A percentile compares a stretch with the other conserved stretches of the same genome.
These are phyloP conservation scores for Epirrhoe alternata DNA, from an alignment of 2,888 invertebrate species.

Conservation along the genomic window DNA sequence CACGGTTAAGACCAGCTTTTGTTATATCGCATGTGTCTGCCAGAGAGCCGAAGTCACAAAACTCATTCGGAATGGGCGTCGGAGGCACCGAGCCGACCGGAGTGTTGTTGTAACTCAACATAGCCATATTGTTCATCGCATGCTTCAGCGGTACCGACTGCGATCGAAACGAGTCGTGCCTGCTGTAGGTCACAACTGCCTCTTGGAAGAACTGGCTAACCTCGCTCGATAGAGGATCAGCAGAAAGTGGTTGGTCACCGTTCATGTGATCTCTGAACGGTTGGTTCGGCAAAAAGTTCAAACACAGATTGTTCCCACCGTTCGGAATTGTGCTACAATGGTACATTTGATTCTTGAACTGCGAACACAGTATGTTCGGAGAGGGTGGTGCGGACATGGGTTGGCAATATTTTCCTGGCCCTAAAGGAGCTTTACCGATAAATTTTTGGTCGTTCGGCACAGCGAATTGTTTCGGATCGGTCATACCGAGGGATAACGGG, in stretches of 20 bases:
- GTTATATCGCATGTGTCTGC: slow-evolving; percentile 84
- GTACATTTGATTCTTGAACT: slow-evolving; percentile 81
- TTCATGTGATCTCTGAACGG: slow-evolving; percentile 77
- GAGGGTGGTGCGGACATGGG: slow-evolving; percentile 90
- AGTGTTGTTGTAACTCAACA: slow-evolving; percentile 79
- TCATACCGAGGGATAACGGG: slow-evolving; percentile 66
- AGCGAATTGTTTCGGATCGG: slow-evolving; percentile 72
- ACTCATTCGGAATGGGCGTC: slow-evolving; percentile 89
- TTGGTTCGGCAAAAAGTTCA: slow-evolving; percentile 74
- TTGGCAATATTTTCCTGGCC: slow-evolving; percentile 72
- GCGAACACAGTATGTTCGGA: slow-evolving; percentile 81
- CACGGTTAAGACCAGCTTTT: slow-evolving; percentile 81
- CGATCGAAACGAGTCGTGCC: slow-evolving; percentile 85
- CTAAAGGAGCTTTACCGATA: slow-evolving; percentile 61
- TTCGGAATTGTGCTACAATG: slow-evolving; percentile 72
- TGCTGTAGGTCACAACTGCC: slow-evolving; percentile 69
- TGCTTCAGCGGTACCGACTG: slow-evolving; percentile 92
- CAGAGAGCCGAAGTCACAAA: slow-evolving; percentile 88
- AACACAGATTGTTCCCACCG: slow-evolving; percentile 73
- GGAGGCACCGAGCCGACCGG: slow-evolving; percentile 88
- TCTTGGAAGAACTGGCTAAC: slow-evolving; percentile 87
- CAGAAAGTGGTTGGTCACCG: slow-evolving; percentile 76
- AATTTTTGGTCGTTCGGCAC: slow-evolving; percentile 79
- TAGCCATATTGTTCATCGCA: slow-evolving; percentile 74
- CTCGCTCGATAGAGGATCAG: slow-evolving; percentile 84